phyloP scores from a whole-genome alignment of 92 coral and sea anemone genomes.

The Porites cylindrica region DNA sequence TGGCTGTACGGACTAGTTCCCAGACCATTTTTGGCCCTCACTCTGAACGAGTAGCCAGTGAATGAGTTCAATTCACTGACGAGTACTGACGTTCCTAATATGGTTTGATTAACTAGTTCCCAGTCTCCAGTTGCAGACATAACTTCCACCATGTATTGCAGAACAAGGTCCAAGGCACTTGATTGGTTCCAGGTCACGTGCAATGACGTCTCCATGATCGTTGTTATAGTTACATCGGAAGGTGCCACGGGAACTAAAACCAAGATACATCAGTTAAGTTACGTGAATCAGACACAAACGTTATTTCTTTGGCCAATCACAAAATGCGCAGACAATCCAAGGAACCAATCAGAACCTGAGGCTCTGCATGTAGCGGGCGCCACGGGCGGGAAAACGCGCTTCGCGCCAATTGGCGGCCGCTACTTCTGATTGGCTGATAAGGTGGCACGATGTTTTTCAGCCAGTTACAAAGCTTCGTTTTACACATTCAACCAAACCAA shows the following conservation, averaged over 20 bases:
- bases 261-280: neutral
- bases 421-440: no score
- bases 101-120: constrained; percentile 63
- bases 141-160: constrained; percentile 70
- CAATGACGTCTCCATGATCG: constrained; percentile 71
- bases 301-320: no score
- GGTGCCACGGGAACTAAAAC: constrained; percentile 80
- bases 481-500: no score
- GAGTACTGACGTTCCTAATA: constrained; percentile 41
- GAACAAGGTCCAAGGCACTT: constrained; percentile 67
- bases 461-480: no score
- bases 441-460: no score
- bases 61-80: constrained; percentile 64
- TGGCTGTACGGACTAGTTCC: constrained; percentile 76
- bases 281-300: no score
- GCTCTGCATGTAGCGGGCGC: no score
- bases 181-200: constrained; percentile 76
- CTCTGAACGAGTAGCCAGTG: constrained; percentile 74
- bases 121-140: constrained; percentile 63
- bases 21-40: constrained; percentile 86
- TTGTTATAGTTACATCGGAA: constrained; percentile 44
- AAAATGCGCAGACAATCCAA: no score
- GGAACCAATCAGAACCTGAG: no score
- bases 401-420: no score
- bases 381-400: no score